Evolutionary conservation across 2,888 invertebrate species (phyloP).

Genomic region (Drosophila limbata): DNA sequence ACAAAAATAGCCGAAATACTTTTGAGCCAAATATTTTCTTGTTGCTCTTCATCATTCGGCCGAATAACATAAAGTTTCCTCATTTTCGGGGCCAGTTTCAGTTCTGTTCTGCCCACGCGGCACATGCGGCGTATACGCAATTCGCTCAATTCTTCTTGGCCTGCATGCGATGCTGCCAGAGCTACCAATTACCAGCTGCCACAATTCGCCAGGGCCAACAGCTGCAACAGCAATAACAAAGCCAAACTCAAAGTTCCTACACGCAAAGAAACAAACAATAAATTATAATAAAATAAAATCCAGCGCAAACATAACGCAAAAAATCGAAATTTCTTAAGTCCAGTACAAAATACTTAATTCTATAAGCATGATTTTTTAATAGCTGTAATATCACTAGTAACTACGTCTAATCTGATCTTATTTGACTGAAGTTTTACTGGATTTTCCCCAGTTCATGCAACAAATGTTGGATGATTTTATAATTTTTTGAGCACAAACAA

Average conservation of each 20-base stretch:
- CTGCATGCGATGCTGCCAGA: constrained; percentile 15
- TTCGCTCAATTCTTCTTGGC: constrained; percentile 25
- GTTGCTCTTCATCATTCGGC: constrained; percentile 8
- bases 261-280: no score
- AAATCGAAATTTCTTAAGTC: no score
- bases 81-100: background rate
- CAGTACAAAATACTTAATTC: no score
- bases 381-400: no score
- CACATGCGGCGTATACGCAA: constrained; percentile 51
- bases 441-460: no score
- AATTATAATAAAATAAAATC: no score
- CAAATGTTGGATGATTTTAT: no score
- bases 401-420: no score
- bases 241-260: background rate
- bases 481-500: no score
- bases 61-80: constrained; percentile 3
- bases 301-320: no score
- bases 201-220: constrained; percentile 47
- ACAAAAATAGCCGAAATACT: constrained; percentile 51
- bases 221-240: constrained; percentile 15
- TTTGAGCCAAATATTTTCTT: constrained; percentile 46
- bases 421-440: no score
- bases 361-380: no score
- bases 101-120: background rate
- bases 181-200: constrained; percentile 73